These are phyloP conservation scores for Astreopora myriophthalma DNA, from an alignment of 64 coral and sea anemone species.

Conservation along the genomic window DNA sequence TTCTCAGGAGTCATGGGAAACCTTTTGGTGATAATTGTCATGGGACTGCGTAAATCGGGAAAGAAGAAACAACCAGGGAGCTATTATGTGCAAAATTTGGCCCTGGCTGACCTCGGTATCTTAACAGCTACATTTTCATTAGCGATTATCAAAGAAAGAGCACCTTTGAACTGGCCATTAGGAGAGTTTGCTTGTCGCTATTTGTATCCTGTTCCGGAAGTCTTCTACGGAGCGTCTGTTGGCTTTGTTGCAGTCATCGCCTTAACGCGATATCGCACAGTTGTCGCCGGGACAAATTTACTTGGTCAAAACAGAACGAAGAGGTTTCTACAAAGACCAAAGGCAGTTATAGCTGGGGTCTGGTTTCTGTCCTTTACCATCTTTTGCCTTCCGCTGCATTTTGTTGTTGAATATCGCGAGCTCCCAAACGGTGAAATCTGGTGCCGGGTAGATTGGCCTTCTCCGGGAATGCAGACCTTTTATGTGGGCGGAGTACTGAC, in stretches of 20 bases:
- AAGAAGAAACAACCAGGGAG: slow-evolving; percentile 42
- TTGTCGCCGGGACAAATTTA: background rate
- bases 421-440: background rate
- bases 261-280: slow-evolving; percentile 41
- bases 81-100: slow-evolving; percentile 57
- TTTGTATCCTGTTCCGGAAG: slow-evolving; percentile 54
- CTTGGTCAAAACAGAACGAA: background rate
- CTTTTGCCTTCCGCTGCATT: slow-evolving; percentile 53
- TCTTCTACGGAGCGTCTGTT: slow-evolving; percentile 61
- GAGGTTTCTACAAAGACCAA: background rate
- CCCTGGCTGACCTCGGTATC: slow-evolving; percentile 63
- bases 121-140: slow-evolving; percentile 30
- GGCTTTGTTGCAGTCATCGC: slow-evolving; percentile 66
- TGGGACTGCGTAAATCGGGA: slow-evolving; percentile 2
- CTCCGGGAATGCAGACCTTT: background rate
- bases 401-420: slow-evolving; percentile 35
- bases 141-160: slow-evolving; percentile 39
- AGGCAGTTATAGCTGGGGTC: background rate
- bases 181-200: slow-evolving; percentile 49
- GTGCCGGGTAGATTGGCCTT: background rate
- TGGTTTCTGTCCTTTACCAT: slow-evolving; percentile 55
- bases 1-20: slow-evolving; percentile 70
- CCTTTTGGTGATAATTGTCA: slow-evolving; percentile 36
- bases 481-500: background rate
- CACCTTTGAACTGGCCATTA: slow-evolving; percentile 56